These are phyloP conservation scores for Nycticryphes semicollaris DNA, from an alignment of 2,113 vertebrate species.

Conservation along the genomic window DNA sequence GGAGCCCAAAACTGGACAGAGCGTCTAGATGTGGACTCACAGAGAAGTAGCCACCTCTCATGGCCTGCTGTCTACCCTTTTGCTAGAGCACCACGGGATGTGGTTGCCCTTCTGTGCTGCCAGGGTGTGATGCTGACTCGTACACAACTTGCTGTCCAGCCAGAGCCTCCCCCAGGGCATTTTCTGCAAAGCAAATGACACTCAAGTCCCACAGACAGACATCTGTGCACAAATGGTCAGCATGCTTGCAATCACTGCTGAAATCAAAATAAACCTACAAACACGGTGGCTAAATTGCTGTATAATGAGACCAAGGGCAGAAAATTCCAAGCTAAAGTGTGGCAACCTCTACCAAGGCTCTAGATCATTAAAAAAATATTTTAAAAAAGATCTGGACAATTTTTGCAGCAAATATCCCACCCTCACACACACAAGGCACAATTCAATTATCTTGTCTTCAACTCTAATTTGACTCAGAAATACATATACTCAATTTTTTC, in stretches of 20 bases:
- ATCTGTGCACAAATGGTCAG: fast-evolving
- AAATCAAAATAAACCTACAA: neutral
- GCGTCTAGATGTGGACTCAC: neutral
- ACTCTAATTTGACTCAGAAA: neutral
- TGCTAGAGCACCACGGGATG: neutral
- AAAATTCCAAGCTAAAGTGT: neutral
- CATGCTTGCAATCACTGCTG: neutral
- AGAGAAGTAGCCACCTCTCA: neutral
- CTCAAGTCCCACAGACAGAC: neutral
- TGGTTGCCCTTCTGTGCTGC: neutral
- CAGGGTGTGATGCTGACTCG: neutral
- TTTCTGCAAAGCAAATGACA: neutral
- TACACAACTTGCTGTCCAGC: neutral
- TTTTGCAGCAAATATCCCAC: neutral
- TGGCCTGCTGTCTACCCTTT: neutral
- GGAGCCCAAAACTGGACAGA: neutral
- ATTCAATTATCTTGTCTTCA: neutral
- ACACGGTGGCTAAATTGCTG: neutral
- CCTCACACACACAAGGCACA: neutral
- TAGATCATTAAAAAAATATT: neutral
- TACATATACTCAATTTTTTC: neutral
- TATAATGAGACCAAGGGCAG: neutral
- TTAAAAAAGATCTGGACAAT: neutral
- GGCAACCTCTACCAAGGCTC: neutral
- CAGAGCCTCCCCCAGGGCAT: neutral